phyloP scores from a whole-genome alignment of 2,888 invertebrate genomes.

The Podabrus alpinus region DNA sequence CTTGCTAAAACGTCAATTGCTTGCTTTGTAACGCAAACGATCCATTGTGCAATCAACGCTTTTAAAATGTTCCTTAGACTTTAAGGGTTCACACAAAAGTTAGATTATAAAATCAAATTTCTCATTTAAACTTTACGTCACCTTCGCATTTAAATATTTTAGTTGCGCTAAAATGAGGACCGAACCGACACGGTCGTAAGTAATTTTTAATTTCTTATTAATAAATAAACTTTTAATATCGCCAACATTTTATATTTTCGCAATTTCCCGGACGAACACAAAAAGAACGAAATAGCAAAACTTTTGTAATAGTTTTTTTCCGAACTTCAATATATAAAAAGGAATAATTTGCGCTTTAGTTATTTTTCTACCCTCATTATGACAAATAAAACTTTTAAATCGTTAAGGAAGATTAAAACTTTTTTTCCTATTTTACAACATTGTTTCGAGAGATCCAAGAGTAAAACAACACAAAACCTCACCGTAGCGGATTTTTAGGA shows the following conservation, averaged over 20 bases:
- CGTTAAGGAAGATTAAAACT: slow-evolving; percentile 17
- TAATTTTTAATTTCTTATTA: background rate
- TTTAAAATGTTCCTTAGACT: background rate
- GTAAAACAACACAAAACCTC: slow-evolving; percentile 14
- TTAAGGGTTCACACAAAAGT: background rate
- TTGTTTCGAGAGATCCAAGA: slow-evolving; percentile 9
- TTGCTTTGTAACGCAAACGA: background rate
- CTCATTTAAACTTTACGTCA: background rate
- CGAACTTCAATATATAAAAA: background rate
- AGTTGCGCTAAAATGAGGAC: background rate
- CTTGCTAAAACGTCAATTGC: background rate
- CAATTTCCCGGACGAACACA: background rate
- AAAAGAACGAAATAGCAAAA: background rate
- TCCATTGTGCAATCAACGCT: background rate
- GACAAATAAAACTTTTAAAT: slow-evolving; percentile 13
- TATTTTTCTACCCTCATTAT: background rate
- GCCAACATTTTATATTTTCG: background rate
- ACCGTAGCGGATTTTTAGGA: slow-evolving; percentile 8
- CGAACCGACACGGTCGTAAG: background rate
- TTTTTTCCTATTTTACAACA: slow-evolving; percentile 9
- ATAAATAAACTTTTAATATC: background rate
- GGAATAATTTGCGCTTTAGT: background rate
- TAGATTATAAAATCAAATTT: background rate
- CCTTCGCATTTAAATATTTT: background rate
- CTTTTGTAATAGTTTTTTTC: background rate